Evolutionary conservation across 2,113 vertebrate species (phyloP).

Genomic region (Cephalophus harveyi): DNA sequence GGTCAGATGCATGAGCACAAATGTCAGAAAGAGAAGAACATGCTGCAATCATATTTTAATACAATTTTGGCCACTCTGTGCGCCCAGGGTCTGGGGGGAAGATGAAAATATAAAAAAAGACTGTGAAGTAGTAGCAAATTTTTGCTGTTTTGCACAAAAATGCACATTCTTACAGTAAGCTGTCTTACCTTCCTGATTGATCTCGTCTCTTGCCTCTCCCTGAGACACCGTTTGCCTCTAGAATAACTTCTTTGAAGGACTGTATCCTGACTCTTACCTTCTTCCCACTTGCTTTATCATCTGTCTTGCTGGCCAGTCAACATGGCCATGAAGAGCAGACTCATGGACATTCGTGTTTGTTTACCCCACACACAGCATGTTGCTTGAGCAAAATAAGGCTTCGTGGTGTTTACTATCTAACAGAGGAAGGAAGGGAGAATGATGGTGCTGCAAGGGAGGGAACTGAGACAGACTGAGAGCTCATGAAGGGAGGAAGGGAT

Average conservation of each 20-base stretch:
- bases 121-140: not conserved
- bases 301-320: not conserved
- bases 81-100: fast-evolving
- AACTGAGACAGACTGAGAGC: not conserved
- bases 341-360: not conserved
- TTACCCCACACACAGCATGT: not conserved
- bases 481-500: not conserved
- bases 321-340: not conserved
- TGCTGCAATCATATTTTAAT: not conserved
- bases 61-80: not conserved
- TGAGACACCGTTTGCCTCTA: not conserved
- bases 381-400: not conserved
- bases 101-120: not conserved
- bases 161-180: not conserved
- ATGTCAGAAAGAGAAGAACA: not conserved
- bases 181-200: not conserved
- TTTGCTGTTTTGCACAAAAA: not conserved
- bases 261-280: not conserved
- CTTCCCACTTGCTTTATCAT: not conserved
- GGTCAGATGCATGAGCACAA: not conserved
- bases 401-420: not conserved
- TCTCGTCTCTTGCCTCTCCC: not conserved
- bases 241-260: not conserved
- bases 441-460: fast-evolving
- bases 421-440: not conserved